Conservation (phyloP, 2,113 vertebrate genomes). For the Scalopus aquaticus region DNA sequence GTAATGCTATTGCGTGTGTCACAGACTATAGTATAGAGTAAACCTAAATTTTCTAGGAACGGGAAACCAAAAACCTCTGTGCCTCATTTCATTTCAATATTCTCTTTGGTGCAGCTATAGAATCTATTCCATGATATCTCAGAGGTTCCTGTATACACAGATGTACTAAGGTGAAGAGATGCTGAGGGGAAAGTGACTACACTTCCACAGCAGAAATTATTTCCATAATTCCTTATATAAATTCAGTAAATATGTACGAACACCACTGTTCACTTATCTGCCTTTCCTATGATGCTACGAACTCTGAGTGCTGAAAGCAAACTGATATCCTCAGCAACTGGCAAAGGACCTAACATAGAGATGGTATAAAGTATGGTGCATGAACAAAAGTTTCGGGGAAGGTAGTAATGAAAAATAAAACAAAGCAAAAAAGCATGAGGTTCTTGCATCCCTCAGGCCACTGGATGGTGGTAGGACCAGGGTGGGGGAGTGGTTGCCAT, state of each 20-base stretch:
- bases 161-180: background rate
- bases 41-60: background rate
- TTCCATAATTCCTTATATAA: background rate
- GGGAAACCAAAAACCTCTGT: no score
- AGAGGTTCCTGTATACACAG: background rate
- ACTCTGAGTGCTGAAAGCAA: background rate
- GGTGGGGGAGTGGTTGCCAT: background rate
- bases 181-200: background rate
- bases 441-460: background rate
- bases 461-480: background rate
- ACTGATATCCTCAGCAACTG: background rate
- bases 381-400: background rate
- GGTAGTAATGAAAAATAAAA: constrained; percentile 27
- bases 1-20: background rate
- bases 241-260: background rate
- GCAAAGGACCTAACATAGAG: background rate
- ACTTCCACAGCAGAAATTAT: constrained; percentile 18
- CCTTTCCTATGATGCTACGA: background rate
- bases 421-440: background rate
- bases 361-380: background rate
- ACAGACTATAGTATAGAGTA: background rate
- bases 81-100: background rate
- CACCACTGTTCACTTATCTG: background rate
- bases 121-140: background rate
- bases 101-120: background rate